Conservation (phyloP, 2,888 invertebrate genomes). For the Calephelis perditalis region DNA sequence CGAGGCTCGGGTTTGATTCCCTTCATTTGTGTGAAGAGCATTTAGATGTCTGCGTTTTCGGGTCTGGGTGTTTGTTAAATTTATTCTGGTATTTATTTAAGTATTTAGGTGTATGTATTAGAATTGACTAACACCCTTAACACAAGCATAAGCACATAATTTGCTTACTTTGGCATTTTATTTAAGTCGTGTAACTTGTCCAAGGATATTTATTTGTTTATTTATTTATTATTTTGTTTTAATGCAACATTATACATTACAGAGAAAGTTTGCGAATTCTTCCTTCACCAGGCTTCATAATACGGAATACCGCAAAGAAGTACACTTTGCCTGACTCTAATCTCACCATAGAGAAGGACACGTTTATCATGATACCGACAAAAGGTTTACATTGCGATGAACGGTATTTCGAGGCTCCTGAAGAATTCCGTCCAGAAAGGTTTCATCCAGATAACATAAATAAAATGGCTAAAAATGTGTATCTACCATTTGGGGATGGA, state of each 20-base stretch:
- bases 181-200: no score
- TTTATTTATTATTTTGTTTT: no score
- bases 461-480: slow-evolving; percentile 37
- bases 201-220: no score
- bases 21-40: no score
- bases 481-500: slow-evolving; percentile 54
- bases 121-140: no score
- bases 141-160: no score
- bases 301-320: slow-evolving; percentile 42
- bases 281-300: slow-evolving; percentile 45
- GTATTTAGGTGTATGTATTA: no score
- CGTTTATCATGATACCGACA: slow-evolving; percentile 48
- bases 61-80: no score
- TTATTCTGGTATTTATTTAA: no score
- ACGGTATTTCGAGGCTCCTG: slow-evolving; percentile 48
- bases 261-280: slow-evolving; percentile 40
- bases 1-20: no score
- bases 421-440: slow-evolving; percentile 45
- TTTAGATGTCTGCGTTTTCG: no score
- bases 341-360: slow-evolving; percentile 49
- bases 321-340: slow-evolving; percentile 39
- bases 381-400: slow-evolving; percentile 53
- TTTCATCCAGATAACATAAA: slow-evolving; percentile 35
- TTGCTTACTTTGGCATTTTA: no score
- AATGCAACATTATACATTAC: not conserved